Evolutionary conservation across 2,113 vertebrate species (phyloP).

Genomic region (Megaleporinus macrocephalus): DNA sequence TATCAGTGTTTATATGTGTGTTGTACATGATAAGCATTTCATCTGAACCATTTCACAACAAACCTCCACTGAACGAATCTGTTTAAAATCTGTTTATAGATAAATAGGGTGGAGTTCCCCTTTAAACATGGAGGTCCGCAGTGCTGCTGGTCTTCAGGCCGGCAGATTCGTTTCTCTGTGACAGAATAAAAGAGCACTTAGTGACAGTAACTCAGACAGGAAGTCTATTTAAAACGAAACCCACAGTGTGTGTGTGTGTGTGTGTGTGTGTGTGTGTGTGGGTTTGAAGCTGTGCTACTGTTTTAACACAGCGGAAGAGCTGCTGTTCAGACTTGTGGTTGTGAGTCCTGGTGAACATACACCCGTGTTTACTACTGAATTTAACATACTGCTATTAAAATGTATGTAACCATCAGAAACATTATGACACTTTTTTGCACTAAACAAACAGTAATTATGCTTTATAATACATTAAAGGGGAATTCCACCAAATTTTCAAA

Average conservation of each 20-base stretch:
- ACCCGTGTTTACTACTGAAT: no score
- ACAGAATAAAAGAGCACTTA: conserved; percentile 18
- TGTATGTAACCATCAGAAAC: no score
- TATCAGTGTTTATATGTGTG: no score
- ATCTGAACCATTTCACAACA: neutral
- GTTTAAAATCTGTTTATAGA: no score
- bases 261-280: neutral
- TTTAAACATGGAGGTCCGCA: neutral
- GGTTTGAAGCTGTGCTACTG: neutral
- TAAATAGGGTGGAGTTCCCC: neutral
- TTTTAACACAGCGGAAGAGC: neutral
- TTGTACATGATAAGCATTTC: no score
- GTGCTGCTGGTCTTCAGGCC: neutral
- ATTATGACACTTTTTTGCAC: no score
- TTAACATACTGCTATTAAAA: no score
- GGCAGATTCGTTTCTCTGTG: conserved; percentile 1
- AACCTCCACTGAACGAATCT: neutral
- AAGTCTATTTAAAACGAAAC: neutral
- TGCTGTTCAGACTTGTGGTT: neutral
- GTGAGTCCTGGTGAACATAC: no score
- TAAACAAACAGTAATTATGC: no score
- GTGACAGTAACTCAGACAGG: neutral
- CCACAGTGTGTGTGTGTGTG: neutral
- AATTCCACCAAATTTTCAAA: no score
- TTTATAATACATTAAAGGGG: no score